These are phyloP conservation scores for Caradrina clavipalpis DNA, from an alignment of 2,888 invertebrate species.

Conservation along the genomic window DNA sequence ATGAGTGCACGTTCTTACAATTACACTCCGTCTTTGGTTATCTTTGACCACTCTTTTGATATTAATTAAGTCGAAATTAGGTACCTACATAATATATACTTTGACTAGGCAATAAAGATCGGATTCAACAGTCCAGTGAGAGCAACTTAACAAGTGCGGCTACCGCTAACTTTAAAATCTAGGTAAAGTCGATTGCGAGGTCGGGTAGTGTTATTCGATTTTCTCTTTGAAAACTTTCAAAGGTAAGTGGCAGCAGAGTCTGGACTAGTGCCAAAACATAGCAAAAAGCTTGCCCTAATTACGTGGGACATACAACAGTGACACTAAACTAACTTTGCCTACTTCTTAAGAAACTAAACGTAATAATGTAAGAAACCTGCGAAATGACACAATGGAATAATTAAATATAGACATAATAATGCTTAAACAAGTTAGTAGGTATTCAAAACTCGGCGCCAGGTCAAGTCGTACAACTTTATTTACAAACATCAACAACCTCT, in stretches of 20 bases:
- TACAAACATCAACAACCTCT: constrained; percentile 50
- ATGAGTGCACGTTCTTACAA: constrained; percentile 11
- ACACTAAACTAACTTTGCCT: constrained; percentile 14
- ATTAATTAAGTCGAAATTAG: not conserved
- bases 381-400: not conserved
- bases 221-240: constrained; percentile 27
- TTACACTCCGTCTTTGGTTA: not conserved
- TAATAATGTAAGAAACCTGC: not conserved
- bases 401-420: not conserved
- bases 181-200: constrained; percentile 2
- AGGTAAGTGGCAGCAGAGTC: constrained; percentile 17
- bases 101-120: not conserved
- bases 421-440: not conserved
- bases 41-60: not conserved
- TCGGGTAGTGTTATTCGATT: constrained; percentile 3
- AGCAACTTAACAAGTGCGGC: not conserved
- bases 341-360: constrained; percentile 2
- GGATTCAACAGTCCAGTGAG: not conserved
- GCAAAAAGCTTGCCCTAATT: constrained; percentile 32
- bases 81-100: not conserved
- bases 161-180: constrained; percentile 2
- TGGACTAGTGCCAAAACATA: constrained; percentile 38
- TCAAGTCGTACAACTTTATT: constrained; percentile 31
- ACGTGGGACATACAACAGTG: constrained; percentile 14
- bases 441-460: constrained; percentile 20